phyloP scores from a whole-genome alignment of 2,113 vertebrate species.

The Typhlomys cinereus region DNA sequence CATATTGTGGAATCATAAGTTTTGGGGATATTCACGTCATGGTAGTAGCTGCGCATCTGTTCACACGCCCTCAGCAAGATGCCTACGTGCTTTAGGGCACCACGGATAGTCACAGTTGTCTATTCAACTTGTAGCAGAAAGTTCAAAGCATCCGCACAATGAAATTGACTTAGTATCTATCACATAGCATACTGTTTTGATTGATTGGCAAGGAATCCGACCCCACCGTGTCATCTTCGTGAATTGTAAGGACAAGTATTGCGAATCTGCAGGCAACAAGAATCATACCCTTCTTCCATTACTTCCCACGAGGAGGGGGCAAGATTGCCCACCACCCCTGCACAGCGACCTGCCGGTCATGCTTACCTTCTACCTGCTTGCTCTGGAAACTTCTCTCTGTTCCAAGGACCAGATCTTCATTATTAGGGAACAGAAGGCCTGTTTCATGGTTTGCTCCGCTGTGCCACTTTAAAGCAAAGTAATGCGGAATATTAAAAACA shows the following conservation, averaged over 20 bases:
- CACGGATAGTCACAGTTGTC: not conserved
- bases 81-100: too few species aligned
- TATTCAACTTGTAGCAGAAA: not conserved
- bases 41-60: too few species aligned
- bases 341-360: not conserved
- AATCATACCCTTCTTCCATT: not conserved
- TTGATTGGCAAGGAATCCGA: not conserved
- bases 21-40: too few species aligned
- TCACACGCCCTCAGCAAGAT: too few species aligned
- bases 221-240: not conserved
- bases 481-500: constrained; percentile 36
- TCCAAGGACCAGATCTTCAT: not conserved
- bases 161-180: not conserved
- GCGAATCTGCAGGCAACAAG: too few species aligned
- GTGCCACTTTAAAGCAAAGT: not conserved
- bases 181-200: not conserved
- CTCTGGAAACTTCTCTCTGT: not conserved
- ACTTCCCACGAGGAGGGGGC: not conserved
- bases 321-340: not conserved
- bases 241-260: not conserved
- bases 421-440: constrained; percentile 40
- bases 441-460: not conserved
- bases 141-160: not conserved
- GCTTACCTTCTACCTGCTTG: not conserved
- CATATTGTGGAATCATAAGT: too few species aligned